Evolutionary conservation across 2,113 vertebrate genomes (phyloP).

Genomic region (Probosciger aterrimus): DNA sequence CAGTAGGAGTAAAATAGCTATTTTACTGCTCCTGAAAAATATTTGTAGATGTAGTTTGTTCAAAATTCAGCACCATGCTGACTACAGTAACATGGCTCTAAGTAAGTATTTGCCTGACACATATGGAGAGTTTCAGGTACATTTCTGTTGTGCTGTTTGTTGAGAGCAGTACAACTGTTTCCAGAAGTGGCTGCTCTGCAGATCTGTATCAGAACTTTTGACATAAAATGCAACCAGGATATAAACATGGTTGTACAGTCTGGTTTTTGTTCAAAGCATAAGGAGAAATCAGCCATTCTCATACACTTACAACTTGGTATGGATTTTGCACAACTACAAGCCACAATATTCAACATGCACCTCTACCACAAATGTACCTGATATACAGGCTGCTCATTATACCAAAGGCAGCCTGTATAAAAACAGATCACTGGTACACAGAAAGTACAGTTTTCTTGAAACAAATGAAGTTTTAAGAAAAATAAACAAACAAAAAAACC

Average conservation of each 20-base stretch:
- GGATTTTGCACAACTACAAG: conserved; percentile 30
- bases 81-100: not conserved
- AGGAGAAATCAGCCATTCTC: not conserved
- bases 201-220: not conserved
- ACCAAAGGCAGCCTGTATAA: not conserved
- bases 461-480: not conserved
- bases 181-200: not conserved
- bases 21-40: not conserved
- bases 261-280: not conserved
- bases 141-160: not conserved
- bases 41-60: not conserved
- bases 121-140: not conserved
- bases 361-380: not conserved
- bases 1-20: not conserved
- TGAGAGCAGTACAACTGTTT: accelerated
- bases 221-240: not conserved
- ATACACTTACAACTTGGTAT: not conserved
- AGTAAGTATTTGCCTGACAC: not conserved
- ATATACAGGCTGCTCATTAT: not conserved
- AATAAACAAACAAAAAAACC: not conserved
- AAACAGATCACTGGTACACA: not conserved
- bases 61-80: not conserved
- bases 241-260: not conserved
- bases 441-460: not conserved
- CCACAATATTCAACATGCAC: not conserved